Evolutionary conservation across 2,113 vertebrate species (phyloP).

Genomic region (Pelodiscus sinensis): DNA sequence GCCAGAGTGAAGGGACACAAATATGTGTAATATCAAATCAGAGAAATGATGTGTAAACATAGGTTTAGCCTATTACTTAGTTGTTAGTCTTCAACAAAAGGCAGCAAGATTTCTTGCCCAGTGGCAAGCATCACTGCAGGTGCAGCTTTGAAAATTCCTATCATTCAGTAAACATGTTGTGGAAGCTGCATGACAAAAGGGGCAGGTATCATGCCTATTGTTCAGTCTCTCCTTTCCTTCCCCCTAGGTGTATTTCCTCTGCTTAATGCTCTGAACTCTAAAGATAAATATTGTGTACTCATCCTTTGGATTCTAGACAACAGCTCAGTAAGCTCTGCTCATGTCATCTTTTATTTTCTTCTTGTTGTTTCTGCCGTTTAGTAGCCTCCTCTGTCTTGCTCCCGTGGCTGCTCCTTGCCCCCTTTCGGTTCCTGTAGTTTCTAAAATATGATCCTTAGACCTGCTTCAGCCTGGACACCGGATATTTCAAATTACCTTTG

Average conservation of each 20-base stretch:
- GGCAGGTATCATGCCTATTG: background rate
- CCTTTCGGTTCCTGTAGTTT: background rate
- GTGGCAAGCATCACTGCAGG: background rate
- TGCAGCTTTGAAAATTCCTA: conserved; percentile 6
- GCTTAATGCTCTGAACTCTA: background rate
- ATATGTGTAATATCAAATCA: background rate
- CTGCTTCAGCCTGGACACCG: background rate
- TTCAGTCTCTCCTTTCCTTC: background rate
- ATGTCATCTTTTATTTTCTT: background rate
- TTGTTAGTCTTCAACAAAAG: background rate
- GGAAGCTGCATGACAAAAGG: background rate
- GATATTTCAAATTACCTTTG: background rate
- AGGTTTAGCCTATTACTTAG: background rate
- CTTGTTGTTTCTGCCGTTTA: background rate
- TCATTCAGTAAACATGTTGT: background rate
- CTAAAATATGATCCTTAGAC: background rate
- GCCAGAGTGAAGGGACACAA: conserved; percentile 3
- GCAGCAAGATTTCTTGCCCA: background rate
- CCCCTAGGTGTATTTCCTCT: background rate
- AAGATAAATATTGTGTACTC: background rate
- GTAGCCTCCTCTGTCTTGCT: background rate
- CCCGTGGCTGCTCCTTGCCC: background rate
- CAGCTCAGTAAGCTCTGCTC: background rate
- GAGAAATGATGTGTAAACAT: background rate
- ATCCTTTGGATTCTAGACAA: background rate